Conservation (phyloP, 2,113 vertebrate species). For the Scophthalmus maximus region DNA sequence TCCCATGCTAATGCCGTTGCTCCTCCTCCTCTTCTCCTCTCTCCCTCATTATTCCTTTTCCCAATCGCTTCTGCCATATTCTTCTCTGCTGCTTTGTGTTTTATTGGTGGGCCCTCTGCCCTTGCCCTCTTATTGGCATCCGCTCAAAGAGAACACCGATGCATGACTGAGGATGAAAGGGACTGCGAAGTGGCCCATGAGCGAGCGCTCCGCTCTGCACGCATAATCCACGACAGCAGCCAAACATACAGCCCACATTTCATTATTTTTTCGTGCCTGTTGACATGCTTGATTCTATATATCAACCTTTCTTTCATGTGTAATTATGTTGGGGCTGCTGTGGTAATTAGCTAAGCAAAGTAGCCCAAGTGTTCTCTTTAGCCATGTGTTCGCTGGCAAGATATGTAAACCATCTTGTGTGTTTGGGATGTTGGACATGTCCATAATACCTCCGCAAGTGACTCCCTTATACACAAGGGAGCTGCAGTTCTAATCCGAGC, state of each 20-base stretch:
- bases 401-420: background rate
- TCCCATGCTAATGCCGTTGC: slow-evolving; percentile 41
- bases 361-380: background rate
- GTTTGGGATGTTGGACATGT: slow-evolving; percentile 20
- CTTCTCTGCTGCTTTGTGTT: slow-evolving; percentile 43
- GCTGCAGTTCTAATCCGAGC: background rate
- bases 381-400: background rate
- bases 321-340: background rate
- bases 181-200: slow-evolving; percentile 16
- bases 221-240: slow-evolving; percentile 34
- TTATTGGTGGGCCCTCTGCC: slow-evolving; percentile 19
- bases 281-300: background rate
- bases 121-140: slow-evolving; percentile 36
- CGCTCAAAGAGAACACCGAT: slow-evolving; percentile 47
- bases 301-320: background rate
- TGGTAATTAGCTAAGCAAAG: background rate
- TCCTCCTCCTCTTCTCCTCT: slow-evolving; percentile 42
- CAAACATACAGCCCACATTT: slow-evolving; percentile 12
- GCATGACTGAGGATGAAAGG: slow-evolving; percentile 60
- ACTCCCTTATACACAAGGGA: background rate
- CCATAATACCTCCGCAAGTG: background rate
- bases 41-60: slow-evolving; percentile 46
- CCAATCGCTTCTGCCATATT: slow-evolving; percentile 32
- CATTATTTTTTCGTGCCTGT: slow-evolving; percentile 16
- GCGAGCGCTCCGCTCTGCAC: slow-evolving; percentile 20